phyloP scores from a whole-genome alignment of 2,888 invertebrate genomes.

The Xylophagus ater region DNA sequence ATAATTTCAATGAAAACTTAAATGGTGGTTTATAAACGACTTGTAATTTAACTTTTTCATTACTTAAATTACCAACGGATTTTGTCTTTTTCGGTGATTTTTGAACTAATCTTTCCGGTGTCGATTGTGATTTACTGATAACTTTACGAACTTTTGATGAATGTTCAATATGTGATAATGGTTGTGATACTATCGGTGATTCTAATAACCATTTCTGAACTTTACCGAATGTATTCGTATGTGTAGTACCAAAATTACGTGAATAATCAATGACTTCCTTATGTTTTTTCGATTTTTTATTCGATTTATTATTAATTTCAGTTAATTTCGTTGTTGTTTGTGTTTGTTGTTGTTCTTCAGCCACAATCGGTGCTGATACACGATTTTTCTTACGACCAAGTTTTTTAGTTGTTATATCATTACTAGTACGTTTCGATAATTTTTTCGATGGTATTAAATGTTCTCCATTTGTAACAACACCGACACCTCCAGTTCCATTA shows the following conservation, averaged over 20 bases:
- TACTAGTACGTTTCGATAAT: conserved; percentile 11
- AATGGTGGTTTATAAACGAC: conserved; percentile 82
- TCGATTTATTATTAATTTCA: conserved; percentile 36
- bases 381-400: conserved; percentile 39
- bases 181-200: conserved; percentile 46
- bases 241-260: conserved; percentile 23
- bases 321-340: conserved; percentile 24
- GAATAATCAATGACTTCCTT: conserved; percentile 46
- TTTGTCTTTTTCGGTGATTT: conserved; percentile 53
- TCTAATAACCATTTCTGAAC: conserved; percentile 79
- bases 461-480: too few species aligned
- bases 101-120: conserved; percentile 59
- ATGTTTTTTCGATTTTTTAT: conserved; percentile 44
- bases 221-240: conserved; percentile 50
- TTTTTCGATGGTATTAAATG: too few species aligned
- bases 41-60: conserved; percentile 64
- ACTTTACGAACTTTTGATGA: conserved; percentile 36
- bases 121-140: conserved; percentile 74
- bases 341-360: conserved; percentile 42
- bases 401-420: conserved; percentile 31
- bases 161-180: conserved; percentile 37
- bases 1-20: conserved; percentile 69
- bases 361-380: conserved; percentile 39
- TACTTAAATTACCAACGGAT: conserved; percentile 56
- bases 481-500: conserved; percentile 4